phyloP scores from a whole-genome alignment of 2,888 invertebrate species.

The Fabriciana adippe region DNA sequence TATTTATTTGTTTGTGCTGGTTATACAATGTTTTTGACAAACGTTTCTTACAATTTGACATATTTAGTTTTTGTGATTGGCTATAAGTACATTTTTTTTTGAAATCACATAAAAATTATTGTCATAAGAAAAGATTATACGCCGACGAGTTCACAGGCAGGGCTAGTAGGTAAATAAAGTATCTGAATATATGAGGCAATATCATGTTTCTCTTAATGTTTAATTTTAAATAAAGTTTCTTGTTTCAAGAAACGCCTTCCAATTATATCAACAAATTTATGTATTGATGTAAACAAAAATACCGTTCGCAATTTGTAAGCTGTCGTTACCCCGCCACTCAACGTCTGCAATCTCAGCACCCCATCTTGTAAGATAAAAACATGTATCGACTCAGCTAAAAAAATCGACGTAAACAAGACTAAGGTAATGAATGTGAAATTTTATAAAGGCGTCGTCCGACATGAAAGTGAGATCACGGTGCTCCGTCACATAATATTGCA shows the following conservation, averaged over 20 bases:
- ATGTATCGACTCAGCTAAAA: conserved; percentile 64
- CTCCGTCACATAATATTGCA: conserved; percentile 66
- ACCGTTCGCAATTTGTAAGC: conserved; percentile 54
- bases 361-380: conserved; percentile 64
- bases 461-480: conserved; percentile 57
- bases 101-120: not conserved
- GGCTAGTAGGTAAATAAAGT: conserved; percentile 13
- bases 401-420: conserved; percentile 62
- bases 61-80: too few species aligned
- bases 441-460: conserved; percentile 60
- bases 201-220: conserved; percentile 13
- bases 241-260: conserved; percentile 17
- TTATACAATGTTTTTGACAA: too few species aligned
- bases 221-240: conserved; percentile 20
- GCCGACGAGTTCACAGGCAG: not conserved
- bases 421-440: conserved; percentile 65
- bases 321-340: conserved; percentile 58
- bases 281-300: conserved; percentile 48
- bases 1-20: too few species aligned
- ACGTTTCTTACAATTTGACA: too few species aligned
- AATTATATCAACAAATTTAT: conserved; percentile 17
- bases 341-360: conserved; percentile 68
- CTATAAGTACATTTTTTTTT: not conserved
- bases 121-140: not conserved
- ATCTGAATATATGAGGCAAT: conserved; percentile 3